These are phyloP conservation scores for Aethes cnicana DNA, from an alignment of 2,888 invertebrate species.

Conservation along the genomic window DNA sequence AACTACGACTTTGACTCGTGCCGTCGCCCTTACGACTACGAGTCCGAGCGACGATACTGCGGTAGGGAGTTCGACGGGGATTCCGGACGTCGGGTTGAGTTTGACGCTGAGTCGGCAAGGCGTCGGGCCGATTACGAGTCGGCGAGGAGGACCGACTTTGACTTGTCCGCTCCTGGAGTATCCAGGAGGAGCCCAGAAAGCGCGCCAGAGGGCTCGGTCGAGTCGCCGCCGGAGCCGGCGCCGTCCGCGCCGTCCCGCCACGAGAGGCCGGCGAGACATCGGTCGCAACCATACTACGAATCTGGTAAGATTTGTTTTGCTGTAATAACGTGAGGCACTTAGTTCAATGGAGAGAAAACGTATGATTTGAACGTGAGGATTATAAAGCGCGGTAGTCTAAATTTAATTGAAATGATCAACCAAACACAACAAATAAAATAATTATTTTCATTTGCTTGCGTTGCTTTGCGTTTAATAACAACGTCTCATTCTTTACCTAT, in stretches of 20 bases:
- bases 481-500: too few relatives aligned
- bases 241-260: conserved; percentile 71
- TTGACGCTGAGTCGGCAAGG: conserved; percentile 71
- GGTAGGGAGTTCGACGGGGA: conserved; percentile 68
- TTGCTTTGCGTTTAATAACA: too few relatives aligned
- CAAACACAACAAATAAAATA: too few relatives aligned
- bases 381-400: too few relatives aligned
- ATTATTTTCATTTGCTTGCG: too few relatives aligned
- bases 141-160: conserved; percentile 74
- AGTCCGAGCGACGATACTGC: conserved; percentile 49
- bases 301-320: conserved; percentile 56
- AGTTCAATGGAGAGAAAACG: too few relatives aligned
- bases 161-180: conserved; percentile 69
- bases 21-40: conserved; percentile 73
- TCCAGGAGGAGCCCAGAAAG: conserved; percentile 73
- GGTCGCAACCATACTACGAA: conserved; percentile 76
- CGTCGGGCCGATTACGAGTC: conserved; percentile 76
- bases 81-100: conserved; percentile 66
- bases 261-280: conserved; percentile 65
- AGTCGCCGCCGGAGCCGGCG: conserved; percentile 77
- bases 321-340: too few relatives aligned
- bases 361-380: too few relatives aligned
- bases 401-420: too few relatives aligned
- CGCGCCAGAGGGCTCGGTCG: conserved; percentile 72
- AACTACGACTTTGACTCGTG: conserved; percentile 72